Conservation (phyloP, 2,113 vertebrate genomes). For the Labeo rohita region DNA sequence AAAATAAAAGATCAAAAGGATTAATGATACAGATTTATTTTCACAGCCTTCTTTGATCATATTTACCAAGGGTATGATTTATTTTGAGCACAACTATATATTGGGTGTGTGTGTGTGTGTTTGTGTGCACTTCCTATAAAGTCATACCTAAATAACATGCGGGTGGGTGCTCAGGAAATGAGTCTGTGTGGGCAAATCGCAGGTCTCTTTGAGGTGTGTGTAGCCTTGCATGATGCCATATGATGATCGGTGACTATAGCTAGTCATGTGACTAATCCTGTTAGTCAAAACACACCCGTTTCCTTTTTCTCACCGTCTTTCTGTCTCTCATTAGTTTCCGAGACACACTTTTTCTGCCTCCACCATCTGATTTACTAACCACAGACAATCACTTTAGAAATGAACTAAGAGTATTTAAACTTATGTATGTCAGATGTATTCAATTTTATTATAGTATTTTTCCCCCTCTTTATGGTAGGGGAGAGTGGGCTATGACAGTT, state of each 20-base stretch:
- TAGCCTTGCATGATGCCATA: slow-evolving; percentile 54
- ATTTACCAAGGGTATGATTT: too few relatives aligned
- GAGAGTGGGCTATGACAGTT: neutral
- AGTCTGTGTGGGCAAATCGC: slow-evolving; percentile 20
- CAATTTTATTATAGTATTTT: neutral
- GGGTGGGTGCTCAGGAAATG: slow-evolving; percentile 42
- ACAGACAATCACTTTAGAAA: neutral
- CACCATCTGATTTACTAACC: neutral
- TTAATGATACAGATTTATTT: too few relatives aligned
- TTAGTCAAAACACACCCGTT: slow-evolving; percentile 46
- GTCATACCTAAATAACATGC: slow-evolving; percentile 23
- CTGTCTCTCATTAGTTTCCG: slow-evolving; percentile 8
- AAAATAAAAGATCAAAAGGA: too few relatives aligned
- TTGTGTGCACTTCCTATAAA: slow-evolving; percentile 4
- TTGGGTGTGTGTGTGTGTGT: neutral
- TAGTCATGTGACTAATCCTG: slow-evolving; percentile 58
- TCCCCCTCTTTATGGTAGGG: neutral
- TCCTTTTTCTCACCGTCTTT: slow-evolving; percentile 13
- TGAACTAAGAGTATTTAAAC: neutral
- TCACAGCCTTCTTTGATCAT: too few relatives aligned
- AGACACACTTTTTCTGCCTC: neutral
- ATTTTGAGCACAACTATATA: neutral
- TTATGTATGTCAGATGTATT: neutral
- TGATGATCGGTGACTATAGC: slow-evolving; percentile 31
- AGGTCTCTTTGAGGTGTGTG: slow-evolving; percentile 33